Evolutionary conservation across 2,888 invertebrate genomes (phyloP).

Genomic region (Hypercompe scribonia): DNA sequence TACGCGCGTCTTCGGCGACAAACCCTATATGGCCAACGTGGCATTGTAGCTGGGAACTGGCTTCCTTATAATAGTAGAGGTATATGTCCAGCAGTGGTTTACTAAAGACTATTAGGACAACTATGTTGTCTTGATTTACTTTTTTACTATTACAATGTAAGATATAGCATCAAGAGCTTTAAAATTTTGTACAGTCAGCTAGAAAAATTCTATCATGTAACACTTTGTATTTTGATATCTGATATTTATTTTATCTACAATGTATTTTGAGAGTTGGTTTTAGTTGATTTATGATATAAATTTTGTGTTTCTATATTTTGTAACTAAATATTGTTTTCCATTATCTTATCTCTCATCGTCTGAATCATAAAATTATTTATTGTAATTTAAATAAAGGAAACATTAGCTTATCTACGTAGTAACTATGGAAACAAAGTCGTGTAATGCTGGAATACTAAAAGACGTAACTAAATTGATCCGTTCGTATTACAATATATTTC

Average conservation of each 20-base stretch:
- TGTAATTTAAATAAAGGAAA: neutral
- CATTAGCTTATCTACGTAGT: neutral
- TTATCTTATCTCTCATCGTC: slow-evolving; percentile 35
- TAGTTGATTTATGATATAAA: neutral
- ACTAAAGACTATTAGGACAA: no score
- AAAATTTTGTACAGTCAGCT: neutral
- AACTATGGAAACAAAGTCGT: neutral
- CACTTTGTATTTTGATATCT: neutral
- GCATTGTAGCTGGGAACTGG: no score
- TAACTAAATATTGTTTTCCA: slow-evolving; percentile 41
- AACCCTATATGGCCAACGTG: no score
- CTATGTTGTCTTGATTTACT: no score
- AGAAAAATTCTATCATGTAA: neutral
- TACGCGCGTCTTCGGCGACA: no score
- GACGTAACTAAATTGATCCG: neutral
- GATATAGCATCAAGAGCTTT: neutral
- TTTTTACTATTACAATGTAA: neutral
- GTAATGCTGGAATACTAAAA: neutral
- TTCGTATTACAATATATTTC: neutral
- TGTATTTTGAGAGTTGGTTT: slow-evolving; percentile 1
- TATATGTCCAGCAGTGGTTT: no score
- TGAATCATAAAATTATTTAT: slow-evolving; percentile 24
- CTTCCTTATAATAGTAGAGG: no score
- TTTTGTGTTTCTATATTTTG: slow-evolving; percentile 24
- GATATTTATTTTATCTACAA: neutral